Percentiles rank a stretch among this genome's conserved stretches.
These are phyloP conservation scores for Hoplostethus atlanticus DNA, from an alignment of 2,797 vertebrate genomes.

Conservation along the genomic window DNA sequence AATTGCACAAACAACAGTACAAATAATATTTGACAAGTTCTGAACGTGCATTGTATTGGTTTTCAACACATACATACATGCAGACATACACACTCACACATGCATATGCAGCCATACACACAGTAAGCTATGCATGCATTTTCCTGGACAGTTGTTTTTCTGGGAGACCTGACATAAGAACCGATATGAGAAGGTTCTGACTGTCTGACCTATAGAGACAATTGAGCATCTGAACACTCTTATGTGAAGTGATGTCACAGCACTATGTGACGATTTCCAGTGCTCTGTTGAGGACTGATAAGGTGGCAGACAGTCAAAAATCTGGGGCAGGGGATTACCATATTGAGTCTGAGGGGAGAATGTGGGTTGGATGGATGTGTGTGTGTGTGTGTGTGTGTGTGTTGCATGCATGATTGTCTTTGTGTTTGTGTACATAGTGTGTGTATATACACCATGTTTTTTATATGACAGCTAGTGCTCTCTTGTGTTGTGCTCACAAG, in stretches of 20 bases:
- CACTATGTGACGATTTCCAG: constrained; percentile 52
- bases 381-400: constrained; percentile 12
- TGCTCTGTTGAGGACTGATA: constrained; percentile 62
- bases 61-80: constrained; percentile 5
- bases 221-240: constrained; percentile 47
- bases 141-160: background rate
- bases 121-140: background rate
- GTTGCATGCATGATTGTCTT: background rate
- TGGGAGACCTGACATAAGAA: constrained; percentile 33
- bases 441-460: background rate
- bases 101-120: background rate
- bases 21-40: background rate
- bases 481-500: background rate
- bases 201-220: constrained; percentile 67
- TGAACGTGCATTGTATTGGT: background rate
- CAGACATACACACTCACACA: constrained; percentile 12
- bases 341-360: constrained; percentile 41
- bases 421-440: background rate
- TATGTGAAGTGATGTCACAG: constrained; percentile 55
- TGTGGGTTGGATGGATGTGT: constrained; percentile 2
- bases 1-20: background rate
- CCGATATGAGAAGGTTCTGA: constrained; percentile 62
- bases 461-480: background rate
- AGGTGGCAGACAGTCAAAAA: constrained; percentile 60
- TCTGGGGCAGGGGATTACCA: constrained; percentile 46